Conservation (phyloP, 2,113 vertebrate species). For the Hoplias malabaricus region DNA sequence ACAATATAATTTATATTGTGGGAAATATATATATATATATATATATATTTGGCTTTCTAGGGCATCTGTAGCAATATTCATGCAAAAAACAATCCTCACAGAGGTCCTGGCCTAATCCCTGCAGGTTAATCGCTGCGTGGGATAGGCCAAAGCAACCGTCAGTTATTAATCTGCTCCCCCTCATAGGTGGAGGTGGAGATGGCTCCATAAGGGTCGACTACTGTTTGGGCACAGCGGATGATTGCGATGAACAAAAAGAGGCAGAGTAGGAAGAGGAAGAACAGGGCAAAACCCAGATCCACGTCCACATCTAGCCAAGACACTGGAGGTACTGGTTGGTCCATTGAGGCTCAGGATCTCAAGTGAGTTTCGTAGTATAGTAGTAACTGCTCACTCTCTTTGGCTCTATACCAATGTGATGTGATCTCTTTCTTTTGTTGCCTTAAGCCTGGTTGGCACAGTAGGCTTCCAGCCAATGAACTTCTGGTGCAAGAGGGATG, state of each 20-base stretch:
- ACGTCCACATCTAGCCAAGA: constrained; percentile 71
- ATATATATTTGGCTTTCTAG: too few relatives aligned
- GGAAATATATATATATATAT: too few relatives aligned
- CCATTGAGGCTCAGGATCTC: constrained; percentile 58
- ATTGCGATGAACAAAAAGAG: constrained; percentile 76
- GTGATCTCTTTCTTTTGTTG: not conserved
- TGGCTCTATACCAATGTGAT: not conserved
- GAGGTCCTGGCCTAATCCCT: constrained; percentile 20
- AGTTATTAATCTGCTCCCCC: constrained; percentile 76
- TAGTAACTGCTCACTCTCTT: not conserved
- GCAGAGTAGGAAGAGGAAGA: constrained; percentile 75
- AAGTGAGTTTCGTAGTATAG: not conserved
- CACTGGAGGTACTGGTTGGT: constrained; percentile 39
- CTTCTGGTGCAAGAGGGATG: not conserved
- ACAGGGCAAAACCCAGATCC: constrained; percentile 78
- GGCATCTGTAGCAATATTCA: too few relatives aligned
- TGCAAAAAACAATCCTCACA: not conserved
- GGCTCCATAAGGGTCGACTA: constrained; percentile 78
- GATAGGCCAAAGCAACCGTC: constrained; percentile 33
- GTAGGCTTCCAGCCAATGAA: not conserved
- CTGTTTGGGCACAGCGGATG: constrained; percentile 76
- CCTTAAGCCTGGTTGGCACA: not conserved
- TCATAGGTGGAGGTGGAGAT: constrained; percentile 80
- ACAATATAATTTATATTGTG: too few relatives aligned
- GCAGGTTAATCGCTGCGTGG: not conserved